Evolutionary conservation across 2,888 invertebrate species (phyloP), one percentile per base, ranked within the genome.

Genomic region (Timandra comae): DNA sequence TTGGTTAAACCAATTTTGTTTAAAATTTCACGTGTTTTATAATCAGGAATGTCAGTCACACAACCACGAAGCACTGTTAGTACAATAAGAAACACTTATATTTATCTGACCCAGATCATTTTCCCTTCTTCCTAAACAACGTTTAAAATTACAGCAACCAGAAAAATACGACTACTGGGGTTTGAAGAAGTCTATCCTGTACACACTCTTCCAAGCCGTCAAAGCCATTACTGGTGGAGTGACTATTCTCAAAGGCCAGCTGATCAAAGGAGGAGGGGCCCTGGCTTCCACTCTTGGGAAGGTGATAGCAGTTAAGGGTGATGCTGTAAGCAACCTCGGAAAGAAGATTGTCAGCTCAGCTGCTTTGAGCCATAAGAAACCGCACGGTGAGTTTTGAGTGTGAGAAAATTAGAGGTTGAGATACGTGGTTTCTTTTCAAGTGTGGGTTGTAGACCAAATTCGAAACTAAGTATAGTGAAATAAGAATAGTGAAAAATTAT

Each of bases 181-280:
- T 10, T 81, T 95, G 56, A 95, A 95, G 75, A 93, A 93, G 63
- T 93, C 93, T 0, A 92, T 95, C 39, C 77, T 95, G 8, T 91
- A 91, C 70, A 94, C 95, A 2, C 86, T 96, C 6, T 89, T 95
- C 62, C 94, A 95, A 88, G 95, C 95, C 0, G 91, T 94, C 1
- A 95, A 95, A 63, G 95, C 95, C 7, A 93, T 96, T 43, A 93
- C 94, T 5, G 95, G 95, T 6, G 94, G 95, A 28, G 92, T 94
- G 6, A 91, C 95, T 2, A 95, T 95, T 12, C 87, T 95, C n/a
- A 95, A 94, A 60, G 95, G 95, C 0, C 94, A 95, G 68, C 81
- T 96, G 13, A 91, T 95, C 52, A 95, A 95, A 77, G 95, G 94
- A 24, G 91, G 94, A 32, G 95, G 95, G 7, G 72, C 84, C 0